Percentiles rank a stretch among this genome's conserved stretches.
Conservation (phyloP, 1,140 invertebrate genomes). For the Zaprionus tsacasi region DNA sequence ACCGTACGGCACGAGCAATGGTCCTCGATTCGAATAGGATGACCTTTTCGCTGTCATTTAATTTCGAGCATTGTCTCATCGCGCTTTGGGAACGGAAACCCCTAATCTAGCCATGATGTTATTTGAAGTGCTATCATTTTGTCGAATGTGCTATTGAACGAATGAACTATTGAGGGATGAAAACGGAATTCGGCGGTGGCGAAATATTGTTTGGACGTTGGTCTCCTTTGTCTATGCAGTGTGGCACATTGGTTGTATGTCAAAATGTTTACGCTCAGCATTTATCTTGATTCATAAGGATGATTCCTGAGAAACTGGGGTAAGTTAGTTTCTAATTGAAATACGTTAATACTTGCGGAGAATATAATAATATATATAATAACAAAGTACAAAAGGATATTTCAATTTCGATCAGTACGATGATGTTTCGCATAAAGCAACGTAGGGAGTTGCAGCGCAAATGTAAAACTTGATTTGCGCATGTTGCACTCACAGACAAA, state of each 20-base stretch:
- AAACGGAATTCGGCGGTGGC: conserved; percentile 52
- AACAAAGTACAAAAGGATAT: too few relatives aligned
- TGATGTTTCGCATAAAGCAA: neutral
- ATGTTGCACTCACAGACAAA: neutral
- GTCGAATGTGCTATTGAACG: conserved; percentile 25
- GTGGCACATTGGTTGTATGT: conserved; percentile 52
- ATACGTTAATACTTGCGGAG: neutral
- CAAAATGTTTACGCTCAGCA: conserved; percentile 81
- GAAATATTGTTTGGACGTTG: conserved; percentile 39
- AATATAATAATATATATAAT: too few relatives aligned
- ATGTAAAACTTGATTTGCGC: neutral
- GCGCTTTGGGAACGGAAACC: conserved; percentile 80
- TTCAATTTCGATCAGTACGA: too few relatives aligned
- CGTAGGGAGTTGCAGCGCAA: neutral
- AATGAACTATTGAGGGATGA: conserved; percentile 53
- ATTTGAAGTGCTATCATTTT: conserved; percentile 79
- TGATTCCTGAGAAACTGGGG: neutral
- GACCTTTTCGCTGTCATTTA: conserved; percentile 82
- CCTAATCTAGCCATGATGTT: conserved; percentile 83
- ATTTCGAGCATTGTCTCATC: conserved; percentile 81
- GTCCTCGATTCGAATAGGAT: conserved; percentile 74
- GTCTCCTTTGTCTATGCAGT: neutral
- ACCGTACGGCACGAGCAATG: conserved; percentile 48
- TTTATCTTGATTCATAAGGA: conserved; percentile 63
- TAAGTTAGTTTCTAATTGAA: conserved; percentile 1